Evolutionary conservation across 2,113 vertebrate species (phyloP).

Genomic region (Prochilodus magdalenae): DNA sequence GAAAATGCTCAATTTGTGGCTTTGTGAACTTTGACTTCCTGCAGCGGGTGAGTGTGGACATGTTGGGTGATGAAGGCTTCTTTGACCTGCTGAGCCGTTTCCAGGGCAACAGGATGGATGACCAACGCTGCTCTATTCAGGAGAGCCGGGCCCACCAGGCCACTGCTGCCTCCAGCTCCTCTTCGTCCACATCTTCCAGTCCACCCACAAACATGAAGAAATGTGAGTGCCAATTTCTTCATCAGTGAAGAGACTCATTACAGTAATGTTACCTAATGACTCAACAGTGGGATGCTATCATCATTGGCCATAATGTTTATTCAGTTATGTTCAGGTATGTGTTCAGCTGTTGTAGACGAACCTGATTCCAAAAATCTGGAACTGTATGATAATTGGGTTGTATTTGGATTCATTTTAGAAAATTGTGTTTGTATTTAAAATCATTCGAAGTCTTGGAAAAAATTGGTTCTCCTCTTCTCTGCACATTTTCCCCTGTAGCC

Average conservation of each 20-base stretch:
- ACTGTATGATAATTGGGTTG: too few species aligned
- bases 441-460: background rate
- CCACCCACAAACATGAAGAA: constrained; percentile 80
- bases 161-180: constrained; percentile 51
- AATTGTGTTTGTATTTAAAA: too few species aligned
- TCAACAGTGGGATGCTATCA: too few species aligned
- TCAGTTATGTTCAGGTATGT: too few species aligned
- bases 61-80: constrained; percentile 90
- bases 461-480: background rate
- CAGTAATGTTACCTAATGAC: background rate
- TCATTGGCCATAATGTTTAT: too few species aligned
- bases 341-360: too few species aligned
- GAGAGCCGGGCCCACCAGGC: constrained; percentile 75
- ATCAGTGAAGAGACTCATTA: background rate
- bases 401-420: too few species aligned
- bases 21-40: background rate
- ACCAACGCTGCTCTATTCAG: constrained; percentile 88
- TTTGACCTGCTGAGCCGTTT: constrained; percentile 95
- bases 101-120: constrained; percentile 97
- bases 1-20: background rate
- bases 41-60: constrained; percentile 83
- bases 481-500: constrained; percentile 65
- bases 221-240: constrained; percentile 73
- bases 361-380: too few species aligned
- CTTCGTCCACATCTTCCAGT: constrained; percentile 72